Base-by-base conservation (phyloP, 2,113 vertebrate species). In the Carettochelys insculpta region DNA sequence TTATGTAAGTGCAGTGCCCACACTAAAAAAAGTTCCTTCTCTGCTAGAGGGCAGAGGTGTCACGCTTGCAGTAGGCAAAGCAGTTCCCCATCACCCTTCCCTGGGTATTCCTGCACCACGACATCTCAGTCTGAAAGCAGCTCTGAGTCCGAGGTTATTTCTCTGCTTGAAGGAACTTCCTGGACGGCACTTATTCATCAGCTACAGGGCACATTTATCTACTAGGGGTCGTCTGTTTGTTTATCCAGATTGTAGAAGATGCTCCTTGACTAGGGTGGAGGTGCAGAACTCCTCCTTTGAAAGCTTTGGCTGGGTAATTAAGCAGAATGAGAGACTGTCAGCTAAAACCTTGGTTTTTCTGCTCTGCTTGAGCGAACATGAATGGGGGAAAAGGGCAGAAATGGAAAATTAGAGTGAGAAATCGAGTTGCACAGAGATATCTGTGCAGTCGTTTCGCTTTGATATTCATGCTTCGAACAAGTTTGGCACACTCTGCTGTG, bases 401-500 rank as follows among this genome's bases (percentile, higher is more conserved):
- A 10, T 53, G 91, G 53, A 90, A 80, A 89, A 96, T 95, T 84
- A 90, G 83, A 92, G 80, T 65, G 81, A 80, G 91, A 84, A 90
- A 80, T 90, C 77, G 92, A 88, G 93, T 11, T 3, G 80, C 65
- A 31, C 52, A 0, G 38, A 61, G 65, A 88, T 47, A 61, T 12
- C 86, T 1, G 0, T 5, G 84, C 24, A 51, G 34, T 3, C 80
- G 25, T 87, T 90, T 88, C 52, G 80, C 73, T 68, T 79, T 54
- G 88, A 84, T 92, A 83, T 14, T 0, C 85, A 81, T 17, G 0
- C 87, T 90, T 92, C 92, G 85, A 90, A 93, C 93, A 93, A 96
- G 90, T 88, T 92, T 95, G 80, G 92, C 95, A 88, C 91, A 85
- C 94, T 89, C 93, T 22, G 22, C 19, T 84, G 87, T 87, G 91